Evolutionary conservation across 1,140 invertebrate species (phyloP).

Genomic region (Wasmannia auropunctata): DNA sequence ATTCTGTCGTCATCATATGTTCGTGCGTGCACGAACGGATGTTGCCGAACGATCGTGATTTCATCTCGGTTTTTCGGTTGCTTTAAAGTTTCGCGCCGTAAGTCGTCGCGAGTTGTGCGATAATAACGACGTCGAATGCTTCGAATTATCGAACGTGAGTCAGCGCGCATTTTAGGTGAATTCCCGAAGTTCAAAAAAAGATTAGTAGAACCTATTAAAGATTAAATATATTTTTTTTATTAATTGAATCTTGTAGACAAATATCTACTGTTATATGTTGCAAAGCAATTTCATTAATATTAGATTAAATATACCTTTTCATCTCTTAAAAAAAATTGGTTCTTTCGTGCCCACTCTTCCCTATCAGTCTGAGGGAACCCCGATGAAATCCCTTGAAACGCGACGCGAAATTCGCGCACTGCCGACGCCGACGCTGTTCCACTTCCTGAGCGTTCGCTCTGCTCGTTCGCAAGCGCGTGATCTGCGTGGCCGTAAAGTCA

Average conservation of each 20-base stretch:
- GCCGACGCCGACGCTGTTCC: background rate
- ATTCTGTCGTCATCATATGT: background rate
- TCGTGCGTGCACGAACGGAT: background rate
- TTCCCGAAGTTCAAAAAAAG: no score
- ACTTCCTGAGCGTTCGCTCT: background rate
- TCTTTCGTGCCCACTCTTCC: no score
- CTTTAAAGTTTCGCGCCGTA: background rate
- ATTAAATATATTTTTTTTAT: no score
- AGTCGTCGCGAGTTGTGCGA: background rate
- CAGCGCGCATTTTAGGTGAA: constrained; percentile 7
- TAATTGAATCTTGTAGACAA: no score
- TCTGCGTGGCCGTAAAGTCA: constrained; percentile 20
- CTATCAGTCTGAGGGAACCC: background rate
- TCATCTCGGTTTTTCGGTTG: background rate
- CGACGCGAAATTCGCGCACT: constrained; percentile 2
- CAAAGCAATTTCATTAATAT: no score
- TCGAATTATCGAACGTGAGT: constrained; percentile 42
- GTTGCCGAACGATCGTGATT: background rate
- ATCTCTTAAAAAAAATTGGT: no score
- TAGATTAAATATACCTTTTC: no score
- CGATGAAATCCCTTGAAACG: constrained; percentile 52
- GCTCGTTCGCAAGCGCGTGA: background rate
- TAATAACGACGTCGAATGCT: background rate
- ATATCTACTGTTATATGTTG: no score
- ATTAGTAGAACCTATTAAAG: no score